phyloP scores from a whole-genome alignment of 2,797 vertebrate genomes.

The Arvicola amphibius region DNA sequence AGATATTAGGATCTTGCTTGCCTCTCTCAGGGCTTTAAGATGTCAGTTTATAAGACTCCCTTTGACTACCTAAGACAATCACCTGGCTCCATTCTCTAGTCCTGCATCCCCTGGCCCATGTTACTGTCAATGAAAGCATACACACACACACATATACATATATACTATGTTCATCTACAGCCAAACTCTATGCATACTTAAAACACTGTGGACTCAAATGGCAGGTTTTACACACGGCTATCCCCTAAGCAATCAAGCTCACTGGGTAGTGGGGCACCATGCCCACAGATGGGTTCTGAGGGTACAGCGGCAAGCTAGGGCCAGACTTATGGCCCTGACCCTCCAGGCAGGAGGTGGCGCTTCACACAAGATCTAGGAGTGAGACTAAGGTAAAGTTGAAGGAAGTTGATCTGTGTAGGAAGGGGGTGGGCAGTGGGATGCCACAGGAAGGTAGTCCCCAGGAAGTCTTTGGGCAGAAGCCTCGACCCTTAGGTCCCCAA shows the following conservation, averaged over 20 bases:
- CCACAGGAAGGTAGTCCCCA: rapidly evolving
- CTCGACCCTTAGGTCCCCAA: neutral
- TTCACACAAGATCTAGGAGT: neutral
- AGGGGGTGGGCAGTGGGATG: neutral
- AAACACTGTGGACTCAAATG: rapidly evolving
- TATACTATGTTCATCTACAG: rapidly evolving
- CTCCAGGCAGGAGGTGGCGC: rapidly evolving
- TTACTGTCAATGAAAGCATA: rapidly evolving
- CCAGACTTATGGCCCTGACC: rapidly evolving
- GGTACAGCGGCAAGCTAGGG: rapidly evolving
- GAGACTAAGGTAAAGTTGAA: neutral
- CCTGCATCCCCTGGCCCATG: rapidly evolving
- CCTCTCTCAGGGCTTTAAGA: neutral
- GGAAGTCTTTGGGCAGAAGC: rapidly evolving
- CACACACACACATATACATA: no score
- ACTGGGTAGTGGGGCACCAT: rapidly evolving
- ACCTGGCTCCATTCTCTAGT: rapidly evolving
- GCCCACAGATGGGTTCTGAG: no score
- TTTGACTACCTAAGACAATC: neutral
- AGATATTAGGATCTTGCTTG: neutral
- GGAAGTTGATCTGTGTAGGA: neutral
- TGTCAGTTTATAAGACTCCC: neutral
- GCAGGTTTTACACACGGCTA: rapidly evolving
- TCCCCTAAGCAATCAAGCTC: no score
- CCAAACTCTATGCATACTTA: rapidly evolving